Base-by-base conservation (phyloP, 2,113 vertebrate genomes). In the Emberiza fucata region DNA sequence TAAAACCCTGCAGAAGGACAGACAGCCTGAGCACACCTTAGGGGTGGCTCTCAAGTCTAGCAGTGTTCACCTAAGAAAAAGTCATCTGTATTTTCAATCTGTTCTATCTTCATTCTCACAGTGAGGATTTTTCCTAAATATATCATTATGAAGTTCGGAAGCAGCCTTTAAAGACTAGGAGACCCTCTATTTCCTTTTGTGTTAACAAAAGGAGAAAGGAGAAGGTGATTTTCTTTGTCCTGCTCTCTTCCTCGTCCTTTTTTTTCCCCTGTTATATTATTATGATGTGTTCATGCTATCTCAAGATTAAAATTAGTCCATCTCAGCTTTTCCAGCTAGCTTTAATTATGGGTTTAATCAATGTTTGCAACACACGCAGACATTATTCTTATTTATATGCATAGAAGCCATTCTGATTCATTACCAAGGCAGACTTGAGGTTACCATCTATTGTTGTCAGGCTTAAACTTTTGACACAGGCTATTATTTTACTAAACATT, bases 341-440 rank as follows among this genome's bases (percentile, higher is more conserved):
- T 91, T 92, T 91, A 88, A 85, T 95, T 87, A 86, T 35, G 29
- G 13, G 19, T 85, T 96, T 90, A 95, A 93, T 92, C 59, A 94
- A 28, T 54, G 42, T 73, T 95, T 80, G 29, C 28, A 88, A 63
- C 9, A 73, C 39, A 82, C 9, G 15, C 29, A 86, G 56, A 54
- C 60, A 78, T 68, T 35, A 66, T 13, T 92, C 85, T 77, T 80
- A 88, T 93, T 96, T 93, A 82, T 86, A 80, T 90, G 81, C 91
- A 83, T 40, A 86, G 60, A 86, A 90, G 33, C 8, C 50, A 37
- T 63, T 82, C 79, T 90, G 71, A 77, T 88, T 95, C 63, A 80
- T 95, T 96, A 90, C 44, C 28, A 83, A 77, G 71, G 71, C 84
- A 94, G 71, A 64, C 27, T 66, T 82, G 47, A 82, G 31, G 39